phyloP scores from a whole-genome alignment of 2,797 vertebrate genomes.

The Myotis planiceps region DNA sequence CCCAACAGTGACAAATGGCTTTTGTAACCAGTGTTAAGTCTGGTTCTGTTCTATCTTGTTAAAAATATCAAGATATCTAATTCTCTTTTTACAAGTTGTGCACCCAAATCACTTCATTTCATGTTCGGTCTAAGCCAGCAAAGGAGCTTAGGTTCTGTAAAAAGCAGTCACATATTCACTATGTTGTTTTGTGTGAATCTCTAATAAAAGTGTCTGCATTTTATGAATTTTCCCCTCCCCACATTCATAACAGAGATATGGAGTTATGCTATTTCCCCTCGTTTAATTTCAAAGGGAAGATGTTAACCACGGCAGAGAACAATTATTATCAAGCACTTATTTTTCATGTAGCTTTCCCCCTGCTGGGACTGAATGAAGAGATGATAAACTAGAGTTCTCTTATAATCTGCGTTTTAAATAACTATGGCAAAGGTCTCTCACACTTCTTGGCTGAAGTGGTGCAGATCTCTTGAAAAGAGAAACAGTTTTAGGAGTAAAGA shows the following conservation, averaged over 20 bases:
- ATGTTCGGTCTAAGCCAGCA: not conserved
- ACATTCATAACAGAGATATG: not conserved
- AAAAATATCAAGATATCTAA: not conserved
- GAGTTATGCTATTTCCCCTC: not conserved
- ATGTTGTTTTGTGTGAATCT: not conserved
- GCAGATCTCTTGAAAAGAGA: not conserved
- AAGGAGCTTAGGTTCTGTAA: not conserved
- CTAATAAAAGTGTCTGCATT: not conserved
- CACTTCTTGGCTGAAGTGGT: not conserved
- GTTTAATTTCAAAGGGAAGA: slow-evolving; percentile 44
- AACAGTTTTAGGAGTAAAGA: not conserved
- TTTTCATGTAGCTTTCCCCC: not conserved
- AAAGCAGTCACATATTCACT: not conserved
- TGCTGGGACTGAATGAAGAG: not conserved
- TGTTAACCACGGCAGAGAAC: slow-evolving; percentile 24
- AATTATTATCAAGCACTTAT: not conserved
- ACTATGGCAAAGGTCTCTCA: not conserved
- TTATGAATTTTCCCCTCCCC: not conserved
- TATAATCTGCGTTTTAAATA: not conserved
- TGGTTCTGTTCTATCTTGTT: not conserved
- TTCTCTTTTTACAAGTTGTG: not conserved
- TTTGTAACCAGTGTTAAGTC: not conserved
- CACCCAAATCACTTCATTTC: not conserved
- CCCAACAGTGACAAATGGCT: not conserved
- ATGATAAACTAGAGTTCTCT: not conserved